These are phyloP conservation scores for Sebastes trivittatus DNA, from an alignment of 2,797 vertebrate species.

Conservation along the genomic window DNA sequence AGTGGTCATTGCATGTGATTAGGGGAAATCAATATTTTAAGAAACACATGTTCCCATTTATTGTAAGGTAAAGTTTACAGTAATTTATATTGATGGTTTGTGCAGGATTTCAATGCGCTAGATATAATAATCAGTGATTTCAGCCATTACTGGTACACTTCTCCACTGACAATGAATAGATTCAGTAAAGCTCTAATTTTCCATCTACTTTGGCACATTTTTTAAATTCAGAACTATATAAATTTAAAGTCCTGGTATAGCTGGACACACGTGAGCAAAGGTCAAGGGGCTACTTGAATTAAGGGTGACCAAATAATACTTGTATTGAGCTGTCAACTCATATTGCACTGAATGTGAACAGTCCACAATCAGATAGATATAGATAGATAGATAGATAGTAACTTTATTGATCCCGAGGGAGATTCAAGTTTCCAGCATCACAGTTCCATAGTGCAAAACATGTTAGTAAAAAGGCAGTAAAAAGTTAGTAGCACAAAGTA, in stretches of 20 bases:
- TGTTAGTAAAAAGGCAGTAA: too few relatives aligned
- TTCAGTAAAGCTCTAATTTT: not conserved
- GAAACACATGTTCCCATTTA: rapidly evolving
- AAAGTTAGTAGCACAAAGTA: too few relatives aligned
- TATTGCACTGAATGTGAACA: not conserved
- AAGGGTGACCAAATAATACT: not conserved
- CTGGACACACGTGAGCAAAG: not conserved
- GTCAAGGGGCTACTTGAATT: not conserved
- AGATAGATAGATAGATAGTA: too few relatives aligned
- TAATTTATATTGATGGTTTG: not conserved
- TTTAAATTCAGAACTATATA: not conserved
- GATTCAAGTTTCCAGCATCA: rapidly evolving
- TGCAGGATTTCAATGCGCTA: too few relatives aligned
- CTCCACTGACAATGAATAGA: not conserved
- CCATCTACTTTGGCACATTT: not conserved
- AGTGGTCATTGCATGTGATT: not conserved
- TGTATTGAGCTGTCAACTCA: not conserved
- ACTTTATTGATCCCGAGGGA: too few relatives aligned
- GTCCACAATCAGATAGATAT: not conserved
- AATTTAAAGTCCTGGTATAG: not conserved
- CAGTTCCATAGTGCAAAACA: too few relatives aligned
- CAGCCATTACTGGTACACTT: not conserved
- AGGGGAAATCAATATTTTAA: not conserved
- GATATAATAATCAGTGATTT: too few relatives aligned
- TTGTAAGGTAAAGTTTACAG: not conserved